phyloP scores from a whole-genome alignment of 1,140 invertebrate genomes.

The Phocides pigmalion region DNA sequence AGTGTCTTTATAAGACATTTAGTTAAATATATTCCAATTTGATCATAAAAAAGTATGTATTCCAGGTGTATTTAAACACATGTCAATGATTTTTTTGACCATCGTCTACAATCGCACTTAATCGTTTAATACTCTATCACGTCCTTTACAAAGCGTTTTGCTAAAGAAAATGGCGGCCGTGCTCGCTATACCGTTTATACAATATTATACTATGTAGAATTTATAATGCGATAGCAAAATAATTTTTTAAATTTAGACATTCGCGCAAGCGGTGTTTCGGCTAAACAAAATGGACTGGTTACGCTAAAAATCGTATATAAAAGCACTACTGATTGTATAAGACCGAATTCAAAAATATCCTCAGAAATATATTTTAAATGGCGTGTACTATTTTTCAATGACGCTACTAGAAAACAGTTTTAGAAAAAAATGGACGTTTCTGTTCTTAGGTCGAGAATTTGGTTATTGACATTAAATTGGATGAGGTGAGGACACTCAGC shows the following conservation, averaged over 20 bases:
- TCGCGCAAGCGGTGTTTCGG: conserved; percentile 75
- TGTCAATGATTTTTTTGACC: conserved; percentile 40
- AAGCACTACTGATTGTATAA: conserved; percentile 81
- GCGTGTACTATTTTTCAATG: conserved; percentile 70
- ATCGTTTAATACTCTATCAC: conserved; percentile 50
- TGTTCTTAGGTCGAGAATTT: conserved; percentile 79
- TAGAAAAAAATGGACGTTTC: conserved; percentile 83
- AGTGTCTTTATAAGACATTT: conserved; percentile 68
- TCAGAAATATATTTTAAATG: conserved; percentile 81
- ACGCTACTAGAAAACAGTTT: conserved; percentile 79
- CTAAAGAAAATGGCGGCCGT: conserved; percentile 58
- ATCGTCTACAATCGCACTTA: conserved; percentile 42
- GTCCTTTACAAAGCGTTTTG: conserved; percentile 63
- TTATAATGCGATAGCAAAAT: conserved; percentile 79
- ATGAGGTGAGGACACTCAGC: conserved; percentile 58
- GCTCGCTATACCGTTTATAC: conserved; percentile 53
- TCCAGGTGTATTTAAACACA: conserved; percentile 42
- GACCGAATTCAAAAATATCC: conserved; percentile 77
- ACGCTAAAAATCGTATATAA: conserved; percentile 80
- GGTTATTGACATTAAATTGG: conserved; percentile 69
- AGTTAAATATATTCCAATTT: conserved; percentile 63
- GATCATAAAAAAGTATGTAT: conserved; percentile 56
- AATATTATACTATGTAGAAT: conserved; percentile 62
- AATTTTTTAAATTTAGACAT: conserved; percentile 74
- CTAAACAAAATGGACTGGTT: conserved; percentile 83